Evolutionary conservation across 2,113 vertebrate genomes (phyloP), one percentile per base, ranked within the genome.

Genomic region (Nycticryphes semicollaris): DNA sequence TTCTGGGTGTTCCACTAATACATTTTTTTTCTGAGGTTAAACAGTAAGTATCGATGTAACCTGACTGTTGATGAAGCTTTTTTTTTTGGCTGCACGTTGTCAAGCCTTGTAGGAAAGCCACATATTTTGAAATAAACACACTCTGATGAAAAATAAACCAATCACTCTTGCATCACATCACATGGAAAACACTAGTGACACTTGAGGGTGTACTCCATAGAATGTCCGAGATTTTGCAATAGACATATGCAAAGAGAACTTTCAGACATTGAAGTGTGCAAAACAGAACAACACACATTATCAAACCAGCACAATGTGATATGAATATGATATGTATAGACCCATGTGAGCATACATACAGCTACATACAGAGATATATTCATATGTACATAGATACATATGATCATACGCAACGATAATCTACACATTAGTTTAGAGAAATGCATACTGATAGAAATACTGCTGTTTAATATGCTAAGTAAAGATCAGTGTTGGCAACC

Each of bases 171-270:
- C 27, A 39, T 57, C 35, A 27, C 10, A 15, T 27, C 22, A 4
- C n/a, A 3, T 4, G 31, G 31, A 45, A 51, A 56, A 33, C 31
- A 39, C 41, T 37, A 10, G 12, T 7, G 30, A 25, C 27, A 6
- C 30, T 23, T 45, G 33, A 51, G 19, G 43, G 8, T 8, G 24
- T 15, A 50, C 21, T 54, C 68, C 4, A 23, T 6, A 35, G 25
- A 64, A 35, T 30, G 69, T 13, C n/a, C 8, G 19, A 81, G 35
- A 21, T 30, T 31, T 8, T 1, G 3, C 62, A 25, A 50, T 0
- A 63, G 51, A 17, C 0, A 0, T 20, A 9, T 0, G 5, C n/a
- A 30, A 70, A 75, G 35, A 15, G 43, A 27, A 31, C 7, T 62
- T 75, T 50, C 16, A 82, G 35, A n/a, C 47, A 15, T 43, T 9